Conservation (phyloP, 2,797 vertebrate genomes). For the Microctenopoma stevenorrisi region DNA sequence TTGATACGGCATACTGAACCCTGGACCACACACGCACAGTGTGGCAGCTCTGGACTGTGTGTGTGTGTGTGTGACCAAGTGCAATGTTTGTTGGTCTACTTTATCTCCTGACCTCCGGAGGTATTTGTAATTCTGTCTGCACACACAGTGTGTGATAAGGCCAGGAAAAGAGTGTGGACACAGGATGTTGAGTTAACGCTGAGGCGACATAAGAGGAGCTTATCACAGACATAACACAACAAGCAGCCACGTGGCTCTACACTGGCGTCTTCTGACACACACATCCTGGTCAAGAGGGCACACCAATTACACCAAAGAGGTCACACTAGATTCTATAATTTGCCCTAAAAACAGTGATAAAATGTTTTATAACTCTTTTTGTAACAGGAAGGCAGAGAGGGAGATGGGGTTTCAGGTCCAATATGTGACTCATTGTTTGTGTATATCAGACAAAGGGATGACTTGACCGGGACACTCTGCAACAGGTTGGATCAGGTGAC, state of each 20-base stretch:
- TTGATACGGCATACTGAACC: constrained; percentile 55
- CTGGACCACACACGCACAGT: constrained; percentile 52
- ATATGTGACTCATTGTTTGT: constrained; percentile 15
- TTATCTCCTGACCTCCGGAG: constrained; percentile 79
- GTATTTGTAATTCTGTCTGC: constrained; percentile 78
- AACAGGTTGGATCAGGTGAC: constrained; percentile 63
- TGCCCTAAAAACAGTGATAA: background rate
- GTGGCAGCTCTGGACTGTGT: background rate
- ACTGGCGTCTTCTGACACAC: constrained; percentile 23
- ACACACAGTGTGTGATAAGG: constrained; percentile 70
- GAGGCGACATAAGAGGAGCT: constrained; percentile 64
- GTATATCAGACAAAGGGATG: constrained; percentile 11
- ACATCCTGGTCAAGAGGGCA: constrained; percentile 11
- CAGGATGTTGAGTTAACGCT: constrained; percentile 74
- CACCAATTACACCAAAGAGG: background rate
- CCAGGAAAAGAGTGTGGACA: constrained; percentile 69
- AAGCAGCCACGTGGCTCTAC: constrained; percentile 42
- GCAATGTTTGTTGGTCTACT: constrained; percentile 55
- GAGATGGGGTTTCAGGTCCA: background rate
- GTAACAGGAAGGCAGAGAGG: no score
- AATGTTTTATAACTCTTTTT: background rate
- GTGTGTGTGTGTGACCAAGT: background rate
- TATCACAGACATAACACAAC: constrained; percentile 53
- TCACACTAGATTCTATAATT: background rate
- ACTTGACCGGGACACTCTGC: constrained; percentile 41